Evolutionary conservation across 2,797 vertebrate genomes (phyloP).

Genomic region (Myioborus melanocephalus): DNA sequence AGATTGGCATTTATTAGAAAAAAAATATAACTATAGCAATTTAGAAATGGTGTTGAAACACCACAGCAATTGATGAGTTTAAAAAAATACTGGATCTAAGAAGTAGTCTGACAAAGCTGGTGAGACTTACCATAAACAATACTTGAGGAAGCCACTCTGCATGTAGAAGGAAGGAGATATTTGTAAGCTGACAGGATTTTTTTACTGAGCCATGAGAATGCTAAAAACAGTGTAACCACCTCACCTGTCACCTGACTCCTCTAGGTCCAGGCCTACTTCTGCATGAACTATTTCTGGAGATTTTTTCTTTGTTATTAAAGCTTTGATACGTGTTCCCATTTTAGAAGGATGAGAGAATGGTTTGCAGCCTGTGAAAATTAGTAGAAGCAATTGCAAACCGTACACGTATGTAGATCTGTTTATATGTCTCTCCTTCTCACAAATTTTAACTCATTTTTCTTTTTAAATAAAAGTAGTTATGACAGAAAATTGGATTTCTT

Average conservation of each 20-base stretch:
- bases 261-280: not conserved
- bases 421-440: not conserved
- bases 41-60: not conserved
- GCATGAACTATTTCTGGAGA: not conserved
- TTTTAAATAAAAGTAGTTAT: not conserved
- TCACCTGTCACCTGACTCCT: not conserved
- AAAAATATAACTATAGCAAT: not conserved
- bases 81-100: not conserved
- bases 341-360: not conserved
- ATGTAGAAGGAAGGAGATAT: not conserved
- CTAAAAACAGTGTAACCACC: not conserved
- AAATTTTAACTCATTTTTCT: not conserved
- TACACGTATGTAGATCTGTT: rapidly evolving
- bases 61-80: not conserved
- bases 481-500: not conserved
- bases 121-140: not conserved
- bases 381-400: not conserved
- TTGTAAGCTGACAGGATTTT: not conserved
- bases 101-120: not conserved
- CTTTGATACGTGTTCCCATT: not conserved
- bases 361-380: not conserved
- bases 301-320: not conserved
- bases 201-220: not conserved
- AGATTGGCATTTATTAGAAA: not conserved
- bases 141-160: not conserved